These are phyloP conservation scores for Palythoa grandiflora DNA, from an alignment of 92 coral and sea anemone genomes.

Conservation along the genomic window DNA sequence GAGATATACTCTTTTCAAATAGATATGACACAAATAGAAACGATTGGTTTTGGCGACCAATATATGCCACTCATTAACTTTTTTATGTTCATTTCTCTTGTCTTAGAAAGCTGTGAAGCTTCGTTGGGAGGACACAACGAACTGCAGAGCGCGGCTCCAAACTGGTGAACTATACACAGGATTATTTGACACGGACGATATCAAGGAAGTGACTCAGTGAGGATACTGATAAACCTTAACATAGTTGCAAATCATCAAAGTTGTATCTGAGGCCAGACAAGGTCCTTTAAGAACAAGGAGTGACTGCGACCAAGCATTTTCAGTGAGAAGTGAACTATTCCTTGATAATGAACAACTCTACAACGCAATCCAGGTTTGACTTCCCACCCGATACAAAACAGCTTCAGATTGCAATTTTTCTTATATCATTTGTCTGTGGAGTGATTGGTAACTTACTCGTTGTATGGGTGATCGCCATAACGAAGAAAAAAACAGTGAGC, in stretches of 20 bases:
- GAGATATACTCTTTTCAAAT: not conserved
- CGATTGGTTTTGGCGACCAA: constrained; percentile 4
- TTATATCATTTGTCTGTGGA: constrained; percentile 26
- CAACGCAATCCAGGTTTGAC: not conserved
- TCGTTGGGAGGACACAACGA: not conserved
- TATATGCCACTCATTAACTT: constrained; percentile 1
- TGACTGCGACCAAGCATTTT: not conserved
- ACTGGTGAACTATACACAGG: not conserved
- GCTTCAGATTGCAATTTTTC: constrained; percentile 7
- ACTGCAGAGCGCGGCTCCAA: not conserved
- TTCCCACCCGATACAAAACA: constrained; percentile 1
- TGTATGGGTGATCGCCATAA: constrained; percentile 22
- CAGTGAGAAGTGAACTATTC: not conserved
- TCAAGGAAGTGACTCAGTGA: too few species aligned
- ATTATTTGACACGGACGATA: not conserved
- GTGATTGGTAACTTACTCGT: constrained; percentile 21
- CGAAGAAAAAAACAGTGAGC: constrained; percentile 28
- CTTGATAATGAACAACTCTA: constrained; percentile 25
- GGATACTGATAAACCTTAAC: too few species aligned
- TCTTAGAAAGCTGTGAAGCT: not conserved
- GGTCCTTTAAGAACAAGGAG: not conserved
- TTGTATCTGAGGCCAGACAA: not conserved
- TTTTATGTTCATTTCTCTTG: not conserved
- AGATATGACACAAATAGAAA: not conserved
- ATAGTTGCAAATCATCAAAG: not conserved